These are phyloP conservation scores for Drosophila sturtevanti DNA, from an alignment of 1,140 invertebrate genomes.

Conservation along the genomic window DNA sequence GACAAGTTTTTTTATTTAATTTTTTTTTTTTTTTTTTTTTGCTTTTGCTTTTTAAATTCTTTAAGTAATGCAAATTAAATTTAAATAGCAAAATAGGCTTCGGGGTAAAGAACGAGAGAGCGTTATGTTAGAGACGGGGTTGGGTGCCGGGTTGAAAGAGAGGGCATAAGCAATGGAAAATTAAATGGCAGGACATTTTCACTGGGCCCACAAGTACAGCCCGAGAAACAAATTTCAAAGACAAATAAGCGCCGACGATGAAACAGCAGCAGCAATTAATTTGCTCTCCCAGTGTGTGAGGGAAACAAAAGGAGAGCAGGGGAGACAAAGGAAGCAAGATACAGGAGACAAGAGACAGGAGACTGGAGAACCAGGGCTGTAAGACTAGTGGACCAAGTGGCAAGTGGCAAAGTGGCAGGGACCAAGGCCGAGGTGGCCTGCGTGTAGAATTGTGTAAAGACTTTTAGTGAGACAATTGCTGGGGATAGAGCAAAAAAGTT, in stretches of 20 bases:
- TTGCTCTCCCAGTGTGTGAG: slow-evolving; percentile 63
- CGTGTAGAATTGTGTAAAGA: slow-evolving; percentile 24
- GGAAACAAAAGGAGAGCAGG: slow-evolving; percentile 22
- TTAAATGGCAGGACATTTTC: slow-evolving; percentile 55
- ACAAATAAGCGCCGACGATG: slow-evolving; percentile 76
- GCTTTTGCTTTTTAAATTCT: slow-evolving; percentile 78
- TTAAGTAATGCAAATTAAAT: slow-evolving; percentile 81
- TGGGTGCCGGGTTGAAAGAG: not conserved
- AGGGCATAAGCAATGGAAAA: slow-evolving; percentile 28
- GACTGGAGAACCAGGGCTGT: too few species aligned
- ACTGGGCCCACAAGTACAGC: slow-evolving; percentile 38
- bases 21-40: not conserved
- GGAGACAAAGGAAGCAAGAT: not conserved
- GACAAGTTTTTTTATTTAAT: slow-evolving; percentile 7
- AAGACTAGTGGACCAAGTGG: too few species aligned
- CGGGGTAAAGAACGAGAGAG: slow-evolving; percentile 56
- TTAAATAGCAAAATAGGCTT: slow-evolving; percentile 79
- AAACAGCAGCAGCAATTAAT: slow-evolving; percentile 76
- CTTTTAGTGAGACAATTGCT: slow-evolving; percentile 66
- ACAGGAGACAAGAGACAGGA: slow-evolving; percentile 19
- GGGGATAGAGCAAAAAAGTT: slow-evolving; percentile 39
- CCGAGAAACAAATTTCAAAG: slow-evolving; percentile 79
- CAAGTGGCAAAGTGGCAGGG: slow-evolving; percentile 1
- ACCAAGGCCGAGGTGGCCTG: not conserved
- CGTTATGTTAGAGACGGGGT: slow-evolving; percentile 16